A percentile compares a stretch with the other conserved stretches of the same genome.
phyloP scores from a whole-genome alignment of 2,888 invertebrate species.

The Maniola hyperantus region DNA sequence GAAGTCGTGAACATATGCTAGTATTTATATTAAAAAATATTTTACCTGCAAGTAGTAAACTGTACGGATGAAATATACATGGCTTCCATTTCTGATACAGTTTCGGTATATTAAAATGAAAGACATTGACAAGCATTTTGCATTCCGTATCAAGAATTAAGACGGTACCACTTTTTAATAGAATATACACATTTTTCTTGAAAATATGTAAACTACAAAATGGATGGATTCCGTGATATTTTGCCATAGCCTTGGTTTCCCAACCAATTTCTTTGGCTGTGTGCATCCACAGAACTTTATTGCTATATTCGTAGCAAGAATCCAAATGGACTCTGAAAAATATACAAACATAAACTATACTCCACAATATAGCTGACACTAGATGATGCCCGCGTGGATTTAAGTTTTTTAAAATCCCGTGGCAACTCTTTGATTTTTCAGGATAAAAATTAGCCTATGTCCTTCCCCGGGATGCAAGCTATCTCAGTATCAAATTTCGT shows the following conservation, averaged over 20 bases:
- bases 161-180: slow-evolving; percentile 48
- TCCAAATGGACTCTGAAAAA: slow-evolving; percentile 24
- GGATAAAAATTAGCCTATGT: too few species aligned
- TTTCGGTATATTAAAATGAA: slow-evolving; percentile 22
- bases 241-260: slow-evolving; percentile 25
- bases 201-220: slow-evolving; percentile 27
- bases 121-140: slow-evolving; percentile 21
- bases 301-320: slow-evolving; percentile 31
- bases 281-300: slow-evolving; percentile 30
- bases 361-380: too few species aligned
- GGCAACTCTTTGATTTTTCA: too few species aligned
- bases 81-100: slow-evolving; percentile 21
- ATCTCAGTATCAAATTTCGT: too few species aligned
- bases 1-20: too few species aligned
- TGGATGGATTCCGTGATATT: slow-evolving; percentile 27
- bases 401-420: too few species aligned
- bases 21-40: slow-evolving; percentile 19
- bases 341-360: neutral
- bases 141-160: slow-evolving; percentile 26
- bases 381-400: too few species aligned
- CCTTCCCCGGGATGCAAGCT: too few species aligned
- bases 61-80: slow-evolving; percentile 46
- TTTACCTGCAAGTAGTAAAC: slow-evolving; percentile 50
- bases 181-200: slow-evolving; percentile 44
- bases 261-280: slow-evolving; percentile 24